phyloP scores from a whole-genome alignment of 2,888 invertebrate species.

The Rhamnusium bicolor region DNA sequence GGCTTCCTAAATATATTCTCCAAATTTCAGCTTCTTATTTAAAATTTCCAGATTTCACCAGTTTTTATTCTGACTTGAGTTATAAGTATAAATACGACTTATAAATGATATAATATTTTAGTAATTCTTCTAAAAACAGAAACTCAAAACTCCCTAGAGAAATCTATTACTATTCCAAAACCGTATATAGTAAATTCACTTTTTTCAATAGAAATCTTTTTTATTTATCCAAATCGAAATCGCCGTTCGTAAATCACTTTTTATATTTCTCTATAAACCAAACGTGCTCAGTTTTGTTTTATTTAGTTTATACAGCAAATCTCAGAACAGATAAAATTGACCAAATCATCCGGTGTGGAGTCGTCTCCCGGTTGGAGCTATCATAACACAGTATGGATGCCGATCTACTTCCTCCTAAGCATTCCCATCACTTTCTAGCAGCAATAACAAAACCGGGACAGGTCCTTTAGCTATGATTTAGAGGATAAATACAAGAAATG shows the following conservation, averaged over 20 bases:
- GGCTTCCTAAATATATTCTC: too few relatives aligned
- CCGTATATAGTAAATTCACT: not conserved
- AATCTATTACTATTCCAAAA: not conserved
- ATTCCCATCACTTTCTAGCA: slow-evolving; percentile 44
- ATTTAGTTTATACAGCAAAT: slow-evolving; percentile 53
- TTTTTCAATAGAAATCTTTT: not conserved
- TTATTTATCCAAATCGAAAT: not conserved
- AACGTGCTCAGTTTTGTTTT: slow-evolving; percentile 50
- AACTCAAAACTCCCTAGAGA: not conserved
- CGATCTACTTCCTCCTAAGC: slow-evolving; percentile 9
- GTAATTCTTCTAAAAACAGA: not conserved
- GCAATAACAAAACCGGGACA: slow-evolving; percentile 38
- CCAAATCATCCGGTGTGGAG: slow-evolving; percentile 54
- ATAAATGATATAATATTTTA: not conserved
- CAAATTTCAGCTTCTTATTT: too few relatives aligned
- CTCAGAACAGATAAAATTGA: slow-evolving; percentile 56
- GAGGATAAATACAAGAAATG: slow-evolving; percentile 44
- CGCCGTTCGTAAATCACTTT: slow-evolving; percentile 4
- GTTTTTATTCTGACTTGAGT: too few relatives aligned
- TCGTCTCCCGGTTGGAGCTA: slow-evolving; percentile 48
- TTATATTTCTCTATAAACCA: slow-evolving; percentile 40
- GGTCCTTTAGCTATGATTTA: slow-evolving; percentile 48
- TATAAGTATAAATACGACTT: not conserved
- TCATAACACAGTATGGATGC: slow-evolving; percentile 39
- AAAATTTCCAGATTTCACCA: too few relatives aligned